Evolutionary conservation across 2,888 invertebrate species (phyloP).

Genomic region (Ichneumon xanthorius): DNA sequence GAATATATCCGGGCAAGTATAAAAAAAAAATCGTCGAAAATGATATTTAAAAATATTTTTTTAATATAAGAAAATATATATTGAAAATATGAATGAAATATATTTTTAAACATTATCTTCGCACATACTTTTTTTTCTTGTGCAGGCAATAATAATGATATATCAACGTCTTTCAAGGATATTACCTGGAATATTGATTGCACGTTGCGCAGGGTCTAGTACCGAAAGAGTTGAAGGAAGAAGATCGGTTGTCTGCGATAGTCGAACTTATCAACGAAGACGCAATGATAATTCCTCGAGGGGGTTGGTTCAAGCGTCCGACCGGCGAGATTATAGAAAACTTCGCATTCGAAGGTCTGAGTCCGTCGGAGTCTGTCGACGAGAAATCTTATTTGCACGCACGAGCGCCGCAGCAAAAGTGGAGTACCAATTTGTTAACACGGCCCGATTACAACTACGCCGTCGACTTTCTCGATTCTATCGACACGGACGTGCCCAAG

Average conservation of each 20-base stretch:
- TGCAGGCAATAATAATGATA: too few relatives aligned
- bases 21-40: too few relatives aligned
- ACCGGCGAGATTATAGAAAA: constrained; percentile 91
- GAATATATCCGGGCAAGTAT: too few relatives aligned
- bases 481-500: constrained; percentile 92
- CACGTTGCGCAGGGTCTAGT: constrained; percentile 83
- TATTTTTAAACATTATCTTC: too few relatives aligned
- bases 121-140: too few relatives aligned
- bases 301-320: constrained; percentile 90
- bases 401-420: constrained; percentile 89
- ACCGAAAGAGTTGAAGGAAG: constrained; percentile 89
- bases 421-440: constrained; percentile 91
- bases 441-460: constrained; percentile 94
- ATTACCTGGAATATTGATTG: background rate
- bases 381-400: constrained; percentile 92
- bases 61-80: too few relatives aligned
- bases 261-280: constrained; percentile 91
- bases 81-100: too few relatives aligned
- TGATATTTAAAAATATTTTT: too few relatives aligned
- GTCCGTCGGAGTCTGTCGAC: constrained; percentile 88
- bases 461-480: constrained; percentile 93
- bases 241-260: constrained; percentile 91
- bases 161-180: too few relatives aligned
- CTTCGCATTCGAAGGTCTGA: constrained; percentile 89
- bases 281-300: constrained; percentile 92